Conservation (phyloP, 2,113 vertebrate genomes). For the Strix uralensis region DNA sequence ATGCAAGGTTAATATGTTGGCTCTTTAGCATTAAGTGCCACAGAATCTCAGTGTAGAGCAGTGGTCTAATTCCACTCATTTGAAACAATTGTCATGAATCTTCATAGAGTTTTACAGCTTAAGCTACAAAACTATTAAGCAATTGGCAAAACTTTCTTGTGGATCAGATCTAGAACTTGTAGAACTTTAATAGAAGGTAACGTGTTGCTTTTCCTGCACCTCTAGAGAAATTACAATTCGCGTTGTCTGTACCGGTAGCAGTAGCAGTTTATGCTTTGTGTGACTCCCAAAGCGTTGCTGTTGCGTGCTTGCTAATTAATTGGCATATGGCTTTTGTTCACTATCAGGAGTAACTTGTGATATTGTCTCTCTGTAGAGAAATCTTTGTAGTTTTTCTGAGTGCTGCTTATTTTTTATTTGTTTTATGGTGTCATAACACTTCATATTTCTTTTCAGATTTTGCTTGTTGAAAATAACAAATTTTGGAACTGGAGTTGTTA, state of each 20-base stretch:
- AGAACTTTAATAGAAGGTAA: background rate
- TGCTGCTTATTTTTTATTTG: background rate
- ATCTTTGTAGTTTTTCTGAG: background rate
- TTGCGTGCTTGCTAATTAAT: background rate
- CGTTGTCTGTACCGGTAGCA: background rate
- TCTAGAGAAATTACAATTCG: background rate
- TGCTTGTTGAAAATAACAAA: rapidly evolving
- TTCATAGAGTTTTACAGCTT: background rate
- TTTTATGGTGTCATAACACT: background rate
- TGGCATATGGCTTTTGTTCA: background rate
- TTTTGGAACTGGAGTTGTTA: background rate
- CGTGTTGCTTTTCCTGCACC: background rate
- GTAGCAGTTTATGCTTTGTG: background rate
- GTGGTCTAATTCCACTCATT: background rate
- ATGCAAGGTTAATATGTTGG: background rate
- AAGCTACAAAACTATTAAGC: background rate
- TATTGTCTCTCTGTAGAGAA: background rate
- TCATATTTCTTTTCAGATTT: background rate
- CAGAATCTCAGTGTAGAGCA: background rate
- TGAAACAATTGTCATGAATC: background rate
- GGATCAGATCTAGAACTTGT: background rate
- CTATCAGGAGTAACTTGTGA: background rate
- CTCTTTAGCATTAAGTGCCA: background rate
- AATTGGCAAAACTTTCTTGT: background rate
- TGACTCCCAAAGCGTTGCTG: background rate